Base-by-base conservation (phyloP, 2,888 invertebrate genomes). In the Iselma pallidipennis region DNA sequence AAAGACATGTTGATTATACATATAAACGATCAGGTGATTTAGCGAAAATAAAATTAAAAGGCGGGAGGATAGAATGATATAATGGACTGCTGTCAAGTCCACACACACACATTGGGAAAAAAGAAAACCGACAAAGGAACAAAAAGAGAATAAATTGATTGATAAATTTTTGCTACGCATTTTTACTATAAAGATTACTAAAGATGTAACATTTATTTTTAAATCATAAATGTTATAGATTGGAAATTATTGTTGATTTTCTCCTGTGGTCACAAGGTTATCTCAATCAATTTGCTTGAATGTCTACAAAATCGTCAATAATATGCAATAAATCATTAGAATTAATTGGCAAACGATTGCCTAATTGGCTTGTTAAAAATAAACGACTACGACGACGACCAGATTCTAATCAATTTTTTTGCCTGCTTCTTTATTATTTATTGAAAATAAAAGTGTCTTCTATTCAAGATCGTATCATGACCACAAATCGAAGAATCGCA, bases 41-140 rank as follows among this genome's bases (percentile, higher is more conserved):
- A 55, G 42, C 53, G 55, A 60, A 60, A 55, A 55, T 49, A 26
- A 56, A 55, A 56, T 49, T 49, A 26, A 48, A 49, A 54, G 54
- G 45, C 21, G 45, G 45, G 21, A 7, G 45, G 21, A 7, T 45
- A 21, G 19, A 21, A 45, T 45, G 45, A 45, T 45, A 45, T 45
- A 45, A 45, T 45, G 19, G 45, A 21, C 19, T 9, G 45, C 21
- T 45, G 21, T 45, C 45, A 45, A 45, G 21, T 21, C 4, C 45
- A 45, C 10, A 10, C 45, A 12, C 12, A 21, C 4, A 12, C 4
- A 37, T 16, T 5, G 37, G 4, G 4, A 45, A 2, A 19, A 21
- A 12, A 45, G 21, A 21, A 45, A 4, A 7, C n/a, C n/a, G n/a
- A n/a, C n/a, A n/a, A n/a, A n/a, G n/a, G n/a, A n/a, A n/a, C n/a